Evolutionary conservation across 2,888 invertebrate genomes (phyloP).

Genomic region (Thera britannica): DNA sequence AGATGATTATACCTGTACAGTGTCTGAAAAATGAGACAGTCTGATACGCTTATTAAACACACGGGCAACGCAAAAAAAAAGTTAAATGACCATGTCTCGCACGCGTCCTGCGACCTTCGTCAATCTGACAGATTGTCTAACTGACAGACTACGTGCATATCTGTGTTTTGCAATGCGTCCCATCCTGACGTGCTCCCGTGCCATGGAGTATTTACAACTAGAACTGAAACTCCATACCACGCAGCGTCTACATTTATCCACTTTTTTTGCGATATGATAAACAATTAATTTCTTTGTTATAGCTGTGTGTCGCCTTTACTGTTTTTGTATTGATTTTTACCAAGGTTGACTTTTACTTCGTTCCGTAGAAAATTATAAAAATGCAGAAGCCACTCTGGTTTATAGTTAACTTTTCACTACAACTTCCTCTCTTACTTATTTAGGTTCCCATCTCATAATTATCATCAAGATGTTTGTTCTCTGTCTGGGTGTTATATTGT

Average conservation of each 20-base stretch:
- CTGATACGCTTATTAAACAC: conserved; percentile 2
- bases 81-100: conserved; percentile 67
- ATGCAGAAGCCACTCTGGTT: too few relatives aligned
- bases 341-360: too few relatives aligned
- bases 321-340: too few relatives aligned
- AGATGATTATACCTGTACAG: background rate
- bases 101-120: conserved; percentile 81
- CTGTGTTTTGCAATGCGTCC: conserved; percentile 67
- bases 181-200: conserved; percentile 13
- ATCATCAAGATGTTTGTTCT: too few relatives aligned
- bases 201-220: conserved; percentile 1
- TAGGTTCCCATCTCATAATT: too few relatives aligned
- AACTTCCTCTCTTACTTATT: too few relatives aligned
- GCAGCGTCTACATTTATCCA: background rate
- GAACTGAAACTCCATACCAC: conserved; percentile 3
- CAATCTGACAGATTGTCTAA: conserved; percentile 74
- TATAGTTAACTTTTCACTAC: too few relatives aligned
- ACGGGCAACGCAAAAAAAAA: conserved; percentile 44
- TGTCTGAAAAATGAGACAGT: background rate
- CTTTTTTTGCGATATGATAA: too few relatives aligned
- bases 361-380: too few relatives aligned
- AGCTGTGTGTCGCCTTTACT: too few relatives aligned
- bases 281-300: too few relatives aligned
- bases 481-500: too few relatives aligned
- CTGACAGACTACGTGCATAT: conserved; percentile 78